Evolutionary conservation across 2,797 vertebrate species (phyloP).

Genomic region (Urophycis tenuis): DNA sequence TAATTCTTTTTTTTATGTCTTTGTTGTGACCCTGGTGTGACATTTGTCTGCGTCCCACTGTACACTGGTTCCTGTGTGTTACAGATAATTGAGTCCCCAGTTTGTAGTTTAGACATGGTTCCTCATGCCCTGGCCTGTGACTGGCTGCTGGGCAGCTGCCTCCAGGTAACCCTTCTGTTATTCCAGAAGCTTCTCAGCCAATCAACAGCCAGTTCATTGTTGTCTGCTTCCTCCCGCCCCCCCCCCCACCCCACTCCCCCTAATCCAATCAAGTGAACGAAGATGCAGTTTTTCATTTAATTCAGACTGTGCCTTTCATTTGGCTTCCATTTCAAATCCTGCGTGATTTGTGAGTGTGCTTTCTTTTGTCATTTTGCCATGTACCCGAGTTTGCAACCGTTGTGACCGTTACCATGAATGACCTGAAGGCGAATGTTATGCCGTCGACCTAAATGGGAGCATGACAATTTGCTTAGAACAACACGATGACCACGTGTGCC

Average conservation of each 20-base stretch:
- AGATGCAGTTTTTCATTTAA: conserved; percentile 10
- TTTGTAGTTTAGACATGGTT: conserved; percentile 73
- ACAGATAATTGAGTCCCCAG: conserved; percentile 72
- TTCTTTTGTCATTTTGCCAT: conserved; percentile 13
- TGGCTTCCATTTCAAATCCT: conserved; percentile 44
- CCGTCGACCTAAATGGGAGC: not conserved
- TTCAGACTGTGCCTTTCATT: conserved; percentile 29
- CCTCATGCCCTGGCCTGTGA: conserved; percentile 70
- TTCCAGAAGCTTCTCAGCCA: conserved; percentile 29
- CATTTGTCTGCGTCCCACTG: conserved; percentile 47
- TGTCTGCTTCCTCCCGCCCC: conserved; percentile 40
- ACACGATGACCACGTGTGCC: not conserved
- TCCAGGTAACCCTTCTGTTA: conserved; percentile 70
- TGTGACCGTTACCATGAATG: not conserved
- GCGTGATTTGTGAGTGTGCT: conserved; percentile 32
- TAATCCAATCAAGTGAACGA: conserved; percentile 30
- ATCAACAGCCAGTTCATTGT: conserved; percentile 58
- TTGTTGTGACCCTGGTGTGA: conserved; percentile 39
- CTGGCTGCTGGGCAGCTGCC: conserved; percentile 75
- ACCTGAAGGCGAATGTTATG: not conserved
- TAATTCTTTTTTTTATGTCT: conserved; percentile 21
- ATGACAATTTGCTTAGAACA: not conserved
- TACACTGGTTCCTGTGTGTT: conserved; percentile 72
- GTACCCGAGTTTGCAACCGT: conserved; percentile 22
- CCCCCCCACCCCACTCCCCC: no score